Evolutionary conservation across 2,888 invertebrate species (phyloP), one percentile per base, ranked within the genome.

Genomic region (Agrochola lychnidis): DNA sequence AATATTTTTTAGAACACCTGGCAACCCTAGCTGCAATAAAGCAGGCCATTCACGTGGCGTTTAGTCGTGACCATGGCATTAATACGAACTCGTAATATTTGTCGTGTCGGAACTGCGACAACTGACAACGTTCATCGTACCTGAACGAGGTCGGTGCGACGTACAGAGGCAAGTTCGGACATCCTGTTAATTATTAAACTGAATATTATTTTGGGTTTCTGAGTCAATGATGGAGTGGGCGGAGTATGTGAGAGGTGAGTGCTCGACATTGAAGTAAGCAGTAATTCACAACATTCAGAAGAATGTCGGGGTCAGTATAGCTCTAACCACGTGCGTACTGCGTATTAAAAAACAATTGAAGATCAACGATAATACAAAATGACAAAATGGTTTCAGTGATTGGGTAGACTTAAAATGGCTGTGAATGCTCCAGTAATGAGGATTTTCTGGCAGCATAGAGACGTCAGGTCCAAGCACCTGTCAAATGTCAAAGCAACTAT

Each of bases 21-120:
- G 5, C 71, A 79, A 25, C 79, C 85, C 87, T 81, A 72, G 6
- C 42, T 36, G 48, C 53, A 79, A 76, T 88, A 88, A 87, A 87
- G 85, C 76, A 45, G 75, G 57, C 68, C 74, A 79, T 73, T 79
- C 82, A 82, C 79, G 84, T 71, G 76, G 75, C 82, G 83, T 73
- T 75, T 75, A 81, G 73, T 87, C 82, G 84, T 82, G 84, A 87
- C 89, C 89, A 66, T 84, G 89, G 79, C 89, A 84, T 87, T 85
- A 89, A 84, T 79, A 76, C 22, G 59, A 69, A 59, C 69, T 78
- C 64, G 73, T 82, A 87, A 88, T 79, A 81, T 87, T 84, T 76
- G 84, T 79, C 79, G 76, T 78, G 73, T 69, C 45, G 73, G 64
- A 59, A 40, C 61, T 57, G 75, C 67, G 61, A 72, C 78, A 68